phyloP scores from a whole-genome alignment of 2,113 vertebrate genomes.

The Ceuthmochares aereus region DNA sequence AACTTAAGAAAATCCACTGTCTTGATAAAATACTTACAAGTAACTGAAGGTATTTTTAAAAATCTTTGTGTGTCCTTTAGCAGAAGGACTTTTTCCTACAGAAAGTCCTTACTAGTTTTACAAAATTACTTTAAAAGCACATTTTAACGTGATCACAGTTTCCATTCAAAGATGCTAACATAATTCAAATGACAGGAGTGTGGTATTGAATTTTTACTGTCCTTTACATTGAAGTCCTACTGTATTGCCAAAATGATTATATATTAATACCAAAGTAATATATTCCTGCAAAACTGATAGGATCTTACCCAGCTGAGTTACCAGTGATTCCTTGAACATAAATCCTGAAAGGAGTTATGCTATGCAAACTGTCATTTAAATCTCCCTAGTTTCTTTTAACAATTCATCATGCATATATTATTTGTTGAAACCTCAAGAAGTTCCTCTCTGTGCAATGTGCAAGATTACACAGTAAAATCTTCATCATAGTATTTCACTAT shows the following conservation, averaged over 20 bases:
- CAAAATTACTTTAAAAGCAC: not conserved
- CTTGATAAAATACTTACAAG: not conserved
- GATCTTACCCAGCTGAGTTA: slow-evolving; percentile 30
- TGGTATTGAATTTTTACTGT: not conserved
- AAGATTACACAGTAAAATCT: slow-evolving; percentile 66
- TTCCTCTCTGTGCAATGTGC: slow-evolving; percentile 34
- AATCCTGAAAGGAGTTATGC: slow-evolving; percentile 47
- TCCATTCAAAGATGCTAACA: not conserved
- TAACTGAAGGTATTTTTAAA: not conserved
- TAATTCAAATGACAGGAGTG: not conserved
- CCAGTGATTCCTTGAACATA: slow-evolving; percentile 48
- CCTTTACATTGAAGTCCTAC: not conserved
- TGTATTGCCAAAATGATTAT: slow-evolving; percentile 13
- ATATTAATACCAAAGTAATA: slow-evolving; percentile 21
- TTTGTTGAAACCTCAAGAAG: slow-evolving; percentile 65
- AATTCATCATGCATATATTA: slow-evolving; percentile 51
- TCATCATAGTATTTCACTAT: not conserved
- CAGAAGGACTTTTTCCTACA: not conserved
- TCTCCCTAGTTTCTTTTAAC: slow-evolving; percentile 61
- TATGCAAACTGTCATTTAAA: slow-evolving; percentile 67
- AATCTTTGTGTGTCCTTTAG: not conserved
- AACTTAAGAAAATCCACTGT: not conserved
- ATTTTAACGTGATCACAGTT: not conserved
- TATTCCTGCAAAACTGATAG: slow-evolving; percentile 40
- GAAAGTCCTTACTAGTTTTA: not conserved